Base-by-base conservation (phyloP, 2,113 vertebrate genomes). In the Ellobius talpinus region DNA sequence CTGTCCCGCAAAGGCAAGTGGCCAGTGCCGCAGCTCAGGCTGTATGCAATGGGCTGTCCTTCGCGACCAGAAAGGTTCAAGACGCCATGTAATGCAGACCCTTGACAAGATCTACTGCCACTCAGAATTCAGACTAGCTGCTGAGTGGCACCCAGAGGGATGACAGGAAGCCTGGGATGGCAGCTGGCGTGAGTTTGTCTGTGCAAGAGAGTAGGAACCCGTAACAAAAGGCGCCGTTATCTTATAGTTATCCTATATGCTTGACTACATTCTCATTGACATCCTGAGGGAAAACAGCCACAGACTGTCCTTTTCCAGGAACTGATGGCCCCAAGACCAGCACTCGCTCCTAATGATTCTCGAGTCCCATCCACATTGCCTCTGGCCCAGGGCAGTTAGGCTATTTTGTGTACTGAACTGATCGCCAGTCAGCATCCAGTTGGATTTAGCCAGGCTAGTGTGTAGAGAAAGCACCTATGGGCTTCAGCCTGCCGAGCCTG, bases 391-490 rank as follows among this genome's bases (percentile, higher is more conserved):
- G 17, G 33, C 96, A 90, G 77, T 95, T 90, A 93, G 93, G 63
- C 87, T 72, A 0, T 77, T 73, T 94, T 93, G 87, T 3, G 33
- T 5, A 55, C 91, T 79, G 70, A 94, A 68, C 16, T 36, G 66
- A 31, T 73, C 50, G 52, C 84, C 94, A 70, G 77, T 88, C 73
- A 92, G 0, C 3, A 79, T 90, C 7, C 6, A 63, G 96, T 0
- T 21, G 42, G 50, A 65, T 70, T 72, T 76, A 42, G 24, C 77
- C 52, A 47, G 47, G 7, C 0, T 45, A 52, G 7, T 50, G 13
- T 12, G 45, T 36, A 58, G 66, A 97, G 91, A 78, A 95, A 88
- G 84, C 58, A 47, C 70, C 87, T 58, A 50, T 31, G 58, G 31
- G 42, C 8, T 66, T 65, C 52, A 9, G 50, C 29, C 36, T 76